A percentile compares a stretch with the other conserved stretches of the same genome.
phyloP scores from a whole-genome alignment of 2,113 vertebrate species.

The Hyla sarda region DNA sequence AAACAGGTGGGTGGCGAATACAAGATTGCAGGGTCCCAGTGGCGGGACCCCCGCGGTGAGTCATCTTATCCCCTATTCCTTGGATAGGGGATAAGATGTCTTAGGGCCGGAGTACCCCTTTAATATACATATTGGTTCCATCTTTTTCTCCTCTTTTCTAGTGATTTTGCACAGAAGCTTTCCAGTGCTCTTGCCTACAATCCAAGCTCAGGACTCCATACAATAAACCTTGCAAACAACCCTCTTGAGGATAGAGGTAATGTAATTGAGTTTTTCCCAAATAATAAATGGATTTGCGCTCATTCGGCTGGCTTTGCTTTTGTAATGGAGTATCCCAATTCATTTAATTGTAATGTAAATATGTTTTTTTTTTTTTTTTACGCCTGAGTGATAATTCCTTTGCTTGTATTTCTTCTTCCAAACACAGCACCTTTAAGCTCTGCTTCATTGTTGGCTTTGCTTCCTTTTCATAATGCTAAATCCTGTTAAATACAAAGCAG shows the following conservation, averaged over 20 bases:
- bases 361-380: conserved; percentile 52
- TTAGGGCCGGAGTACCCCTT: no score
- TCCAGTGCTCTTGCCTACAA: conserved; percentile 88
- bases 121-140: not conserved
- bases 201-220: conserved; percentile 90
- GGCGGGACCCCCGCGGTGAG: no score
- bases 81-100: no score
- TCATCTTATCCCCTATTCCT: no score
- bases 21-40: no score
- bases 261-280: conserved; percentile 67
- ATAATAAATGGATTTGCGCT: conserved; percentile 40
- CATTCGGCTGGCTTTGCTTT: not conserved
- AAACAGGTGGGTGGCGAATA: no score
- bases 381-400: conserved; percentile 45
- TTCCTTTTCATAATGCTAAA: no score
- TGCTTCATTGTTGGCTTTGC: not conserved
- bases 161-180: conserved; percentile 96
- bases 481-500: not conserved
- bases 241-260: conserved; percentile 95
- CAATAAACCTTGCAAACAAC: conserved; percentile 93
- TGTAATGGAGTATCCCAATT: conserved; percentile 38
- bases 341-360: conserved; percentile 49
- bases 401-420: not conserved
- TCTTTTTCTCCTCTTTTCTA: conserved; percentile 64
- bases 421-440: not conserved